Conservation (phyloP, 1,140 invertebrate species). For the Drosophila aff. region DNA sequence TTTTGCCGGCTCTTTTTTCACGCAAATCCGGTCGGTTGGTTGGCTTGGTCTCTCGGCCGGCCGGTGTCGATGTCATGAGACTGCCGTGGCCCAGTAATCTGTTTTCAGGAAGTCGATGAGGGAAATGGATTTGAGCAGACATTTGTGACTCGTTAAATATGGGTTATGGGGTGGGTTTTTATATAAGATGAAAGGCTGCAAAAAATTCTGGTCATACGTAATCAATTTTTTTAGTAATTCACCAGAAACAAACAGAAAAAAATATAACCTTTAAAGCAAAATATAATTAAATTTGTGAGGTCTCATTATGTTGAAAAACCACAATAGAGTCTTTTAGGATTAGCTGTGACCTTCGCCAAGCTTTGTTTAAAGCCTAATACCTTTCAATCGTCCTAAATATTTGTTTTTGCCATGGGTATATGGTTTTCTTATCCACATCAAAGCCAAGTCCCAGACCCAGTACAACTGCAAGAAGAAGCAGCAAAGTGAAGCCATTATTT, state of each 20-base stretch:
- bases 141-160: background rate
- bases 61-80: conserved; percentile 61
- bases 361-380: too few relatives aligned
- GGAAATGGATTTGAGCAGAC: conserved; percentile 27
- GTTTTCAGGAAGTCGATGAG: conserved; percentile 29
- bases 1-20: conserved; percentile 43
- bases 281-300: background rate
- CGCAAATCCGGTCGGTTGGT: conserved; percentile 60
- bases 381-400: too few relatives aligned
- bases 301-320: too few relatives aligned
- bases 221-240: background rate
- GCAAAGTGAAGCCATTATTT: background rate
- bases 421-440: background rate
- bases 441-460: background rate
- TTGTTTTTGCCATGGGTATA: conserved; percentile 14
- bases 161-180: background rate
- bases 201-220: background rate
- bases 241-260: background rate
- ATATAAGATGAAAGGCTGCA: background rate
- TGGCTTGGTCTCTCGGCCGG: conserved; percentile 9
- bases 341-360: too few relatives aligned
- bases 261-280: background rate
- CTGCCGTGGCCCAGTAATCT: conserved; percentile 51
- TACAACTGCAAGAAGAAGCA: conserved; percentile 14
- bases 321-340: too few relatives aligned